These are phyloP conservation scores for Pseudomyrmex gracilis DNA, from an alignment of 1,140 invertebrate genomes.

Conservation along the genomic window DNA sequence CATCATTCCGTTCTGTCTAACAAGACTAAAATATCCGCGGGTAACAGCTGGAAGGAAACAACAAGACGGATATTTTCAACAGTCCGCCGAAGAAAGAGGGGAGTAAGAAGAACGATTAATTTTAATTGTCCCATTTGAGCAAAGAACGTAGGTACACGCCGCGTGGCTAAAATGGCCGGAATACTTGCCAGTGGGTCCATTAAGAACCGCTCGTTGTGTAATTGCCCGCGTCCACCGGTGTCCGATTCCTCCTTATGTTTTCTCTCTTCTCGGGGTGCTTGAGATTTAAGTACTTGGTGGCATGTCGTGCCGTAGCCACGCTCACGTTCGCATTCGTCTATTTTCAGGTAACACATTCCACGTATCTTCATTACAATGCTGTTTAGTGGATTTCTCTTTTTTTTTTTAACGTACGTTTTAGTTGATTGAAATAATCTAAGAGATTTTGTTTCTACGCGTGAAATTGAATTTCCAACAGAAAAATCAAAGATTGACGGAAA, in stretches of 20 bases:
- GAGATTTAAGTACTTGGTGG: constrained; percentile 75
- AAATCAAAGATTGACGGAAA: constrained; percentile 5
- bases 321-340: constrained; percentile 67
- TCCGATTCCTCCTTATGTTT: constrained; percentile 69
- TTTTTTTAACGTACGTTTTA: too few species aligned
- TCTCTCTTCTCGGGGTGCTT: constrained; percentile 66
- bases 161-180: constrained; percentile 77
- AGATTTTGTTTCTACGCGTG: too few species aligned
- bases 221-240: constrained; percentile 71
- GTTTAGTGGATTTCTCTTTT: not conserved
- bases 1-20: not conserved
- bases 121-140: constrained; percentile 79
- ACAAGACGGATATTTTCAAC: constrained; percentile 66
- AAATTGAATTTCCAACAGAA: too few species aligned
- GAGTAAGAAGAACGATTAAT: constrained; percentile 79
- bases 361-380: constrained; percentile 17
- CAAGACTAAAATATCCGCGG: constrained; percentile 36
- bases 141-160: constrained; percentile 71
- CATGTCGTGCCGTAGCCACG: constrained; percentile 66
- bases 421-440: too few species aligned
- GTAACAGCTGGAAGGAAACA: constrained; percentile 65
- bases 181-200: constrained; percentile 79
- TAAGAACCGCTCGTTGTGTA: constrained; percentile 78
- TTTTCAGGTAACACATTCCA: constrained; percentile 36
- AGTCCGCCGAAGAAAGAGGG: constrained; percentile 39